Evolutionary conservation across 2,113 vertebrate species (phyloP).

Genomic region (Amblyornis subalaris): DNA sequence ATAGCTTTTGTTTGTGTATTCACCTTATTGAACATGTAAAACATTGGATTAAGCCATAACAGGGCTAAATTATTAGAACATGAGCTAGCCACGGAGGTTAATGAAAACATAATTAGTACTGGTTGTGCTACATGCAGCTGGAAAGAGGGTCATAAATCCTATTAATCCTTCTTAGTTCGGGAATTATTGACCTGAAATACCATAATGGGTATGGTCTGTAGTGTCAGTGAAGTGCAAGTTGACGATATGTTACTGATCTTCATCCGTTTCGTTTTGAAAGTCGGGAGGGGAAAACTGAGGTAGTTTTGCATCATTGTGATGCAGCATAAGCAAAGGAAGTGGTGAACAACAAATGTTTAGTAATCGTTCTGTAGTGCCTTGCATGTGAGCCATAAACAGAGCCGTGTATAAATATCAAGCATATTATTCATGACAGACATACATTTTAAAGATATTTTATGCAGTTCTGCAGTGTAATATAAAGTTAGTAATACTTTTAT

Average conservation of each 20-base stretch:
- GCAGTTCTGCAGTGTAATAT: neutral
- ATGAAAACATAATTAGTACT: conserved; percentile 76
- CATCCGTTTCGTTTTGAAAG: neutral
- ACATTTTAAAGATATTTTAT: neutral
- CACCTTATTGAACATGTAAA: conserved; percentile 68
- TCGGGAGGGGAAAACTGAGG: neutral
- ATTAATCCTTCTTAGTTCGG: conserved; percentile 66
- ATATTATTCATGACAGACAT: neutral
- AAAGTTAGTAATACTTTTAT: neutral
- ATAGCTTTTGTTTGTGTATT: conserved; percentile 57
- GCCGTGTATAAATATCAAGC: neutral
- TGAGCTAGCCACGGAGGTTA: conserved; percentile 67
- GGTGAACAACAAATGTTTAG: neutral
- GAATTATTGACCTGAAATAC: conserved; percentile 72
- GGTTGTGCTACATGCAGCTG: conserved; percentile 61
- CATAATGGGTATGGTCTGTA: conserved; percentile 52
- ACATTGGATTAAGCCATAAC: conserved; percentile 55
- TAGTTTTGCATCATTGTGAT: neutral
- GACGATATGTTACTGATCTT: neutral
- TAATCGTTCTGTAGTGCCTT: neutral
- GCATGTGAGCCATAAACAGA: neutral
- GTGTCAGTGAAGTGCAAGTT: conserved; percentile 2
- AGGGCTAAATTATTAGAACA: conserved; percentile 70
- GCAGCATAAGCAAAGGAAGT: neutral
- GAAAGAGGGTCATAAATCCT: conserved; percentile 69